Evolutionary conservation across 2,888 invertebrate species (phyloP).

Genomic region (Eilema caniola): DNA sequence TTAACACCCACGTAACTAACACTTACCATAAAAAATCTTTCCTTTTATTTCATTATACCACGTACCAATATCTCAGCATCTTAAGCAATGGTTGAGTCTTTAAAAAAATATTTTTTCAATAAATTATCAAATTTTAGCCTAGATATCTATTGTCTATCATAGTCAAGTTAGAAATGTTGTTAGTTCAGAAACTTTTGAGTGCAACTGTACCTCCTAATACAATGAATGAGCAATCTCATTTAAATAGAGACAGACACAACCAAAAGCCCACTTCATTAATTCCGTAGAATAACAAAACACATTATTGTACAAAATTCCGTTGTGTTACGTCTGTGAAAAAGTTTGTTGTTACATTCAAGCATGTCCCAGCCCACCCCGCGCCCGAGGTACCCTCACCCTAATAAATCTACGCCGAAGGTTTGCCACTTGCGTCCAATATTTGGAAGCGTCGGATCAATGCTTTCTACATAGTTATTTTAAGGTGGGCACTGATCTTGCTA

Average conservation of each 20-base stretch:
- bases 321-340: slow-evolving; percentile 46
- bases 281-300: slow-evolving; percentile 26
- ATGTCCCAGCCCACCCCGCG: slow-evolving; percentile 42
- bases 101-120: too few relatives aligned
- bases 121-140: too few relatives aligned
- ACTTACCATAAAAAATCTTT: too few relatives aligned
- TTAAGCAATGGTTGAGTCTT: too few relatives aligned
- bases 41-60: too few relatives aligned
- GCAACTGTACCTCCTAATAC: not conserved
- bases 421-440: slow-evolving; percentile 63
- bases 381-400: slow-evolving; percentile 60
- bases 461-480: slow-evolving; percentile 58
- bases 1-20: too few relatives aligned
- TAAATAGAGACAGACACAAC: slow-evolving; percentile 14
- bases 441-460: slow-evolving; percentile 63
- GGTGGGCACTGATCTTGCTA: slow-evolving; percentile 38
- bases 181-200: not conserved
- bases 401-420: slow-evolving; percentile 69
- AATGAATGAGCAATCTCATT: slow-evolving; percentile 7
- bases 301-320: slow-evolving; percentile 33
- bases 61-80: too few relatives aligned
- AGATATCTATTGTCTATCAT: too few relatives aligned
- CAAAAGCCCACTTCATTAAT: slow-evolving; percentile 22
- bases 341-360: slow-evolving; percentile 41
- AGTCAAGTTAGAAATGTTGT: not conserved